Evolutionary conservation across 2,113 vertebrate genomes (phyloP), one percentile per base, ranked within the genome.

Genomic region (Chaetorhynchus papuensis): DNA sequence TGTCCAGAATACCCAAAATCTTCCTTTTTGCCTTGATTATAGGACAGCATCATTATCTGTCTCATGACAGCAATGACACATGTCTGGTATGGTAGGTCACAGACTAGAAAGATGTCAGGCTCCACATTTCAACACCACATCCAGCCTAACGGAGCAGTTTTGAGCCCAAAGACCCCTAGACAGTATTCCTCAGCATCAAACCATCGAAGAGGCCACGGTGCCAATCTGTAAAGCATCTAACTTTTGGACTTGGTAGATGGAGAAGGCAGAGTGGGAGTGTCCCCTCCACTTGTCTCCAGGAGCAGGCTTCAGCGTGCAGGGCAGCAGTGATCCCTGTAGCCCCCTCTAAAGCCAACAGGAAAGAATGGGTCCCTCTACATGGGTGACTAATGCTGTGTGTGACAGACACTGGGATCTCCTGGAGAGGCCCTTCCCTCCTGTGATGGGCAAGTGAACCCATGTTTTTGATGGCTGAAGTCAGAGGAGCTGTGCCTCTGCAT

Each of bases 291-390:
- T 33, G 21, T 41, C 56, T 71, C 15, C 41, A 71, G 66, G 30
- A 80, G 41, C 52, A 28, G 10, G 20, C 39, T 76, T 64, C 53
- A 42, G 0, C 0, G 0, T 54, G 16, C 45, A 50, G 47, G 13
- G 28, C 15, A 24, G 15, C 31, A 45, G 23, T 13, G 45, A 72
- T 39, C 20, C 41, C 45, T 35, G 23, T 42, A 27, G 6, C 7
- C 19, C 33, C 20, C 82, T 81, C 45, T 35, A 39, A 90, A 87
- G 18, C 44, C 39, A 50, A 1, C 7, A 77, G 50, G 44, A 81
- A 56, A 60, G 12, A 68, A 39, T 16, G 35, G 6, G 12, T 54
- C 18, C 13, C 33, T 50, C 41, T 19, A 8, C 27, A 5, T 2
- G 2, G 33, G 18, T 30, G 30, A 20, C 13, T 20, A 9, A 30